Evolutionary conservation across 2,888 invertebrate species (phyloP).

Genomic region (Mycogona germanica): DNA sequence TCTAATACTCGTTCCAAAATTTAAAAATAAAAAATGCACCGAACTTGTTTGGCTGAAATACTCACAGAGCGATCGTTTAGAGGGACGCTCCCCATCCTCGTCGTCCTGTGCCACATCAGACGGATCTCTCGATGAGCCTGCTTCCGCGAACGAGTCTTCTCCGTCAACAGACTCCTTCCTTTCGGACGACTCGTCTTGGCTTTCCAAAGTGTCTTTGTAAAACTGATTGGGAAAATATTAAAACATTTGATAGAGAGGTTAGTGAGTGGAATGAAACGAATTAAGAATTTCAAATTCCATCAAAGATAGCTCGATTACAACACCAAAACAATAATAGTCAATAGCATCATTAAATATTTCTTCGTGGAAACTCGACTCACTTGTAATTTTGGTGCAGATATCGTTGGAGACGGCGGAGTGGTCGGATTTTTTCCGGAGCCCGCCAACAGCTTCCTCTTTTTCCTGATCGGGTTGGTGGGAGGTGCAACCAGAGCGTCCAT

Average conservation of each 20-base stretch:
- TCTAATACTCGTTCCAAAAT: too few species aligned
- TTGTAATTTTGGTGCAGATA: constrained; percentile 39
- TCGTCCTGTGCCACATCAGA: too few species aligned
- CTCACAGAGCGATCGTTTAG: too few species aligned
- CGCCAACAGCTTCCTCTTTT: constrained; percentile 44
- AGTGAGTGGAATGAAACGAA: not conserved
- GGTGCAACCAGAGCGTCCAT: constrained; percentile 78
- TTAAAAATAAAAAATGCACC: too few species aligned
- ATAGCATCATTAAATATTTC: too few species aligned
- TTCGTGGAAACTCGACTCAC: too few species aligned
- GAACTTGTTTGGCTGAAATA: too few species aligned
- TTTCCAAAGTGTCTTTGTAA: constrained; percentile 82
- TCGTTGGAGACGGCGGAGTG: constrained; percentile 55
- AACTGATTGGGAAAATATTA: constrained; percentile 41
- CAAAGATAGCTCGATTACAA: not conserved
- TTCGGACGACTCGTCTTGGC: constrained; percentile 25
- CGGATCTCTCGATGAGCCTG: too few species aligned
- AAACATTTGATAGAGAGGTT: not conserved
- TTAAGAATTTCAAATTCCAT: not conserved
- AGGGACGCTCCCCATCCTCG: too few species aligned
- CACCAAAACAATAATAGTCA: not conserved
- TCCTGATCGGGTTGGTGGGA: constrained; percentile 46
- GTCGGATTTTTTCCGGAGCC: constrained; percentile 45
- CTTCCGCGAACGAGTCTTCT: constrained; percentile 23
- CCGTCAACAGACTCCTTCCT: constrained; percentile 17